phyloP scores from a whole-genome alignment of 2,888 invertebrate species.

The Heliconius aoede region DNA sequence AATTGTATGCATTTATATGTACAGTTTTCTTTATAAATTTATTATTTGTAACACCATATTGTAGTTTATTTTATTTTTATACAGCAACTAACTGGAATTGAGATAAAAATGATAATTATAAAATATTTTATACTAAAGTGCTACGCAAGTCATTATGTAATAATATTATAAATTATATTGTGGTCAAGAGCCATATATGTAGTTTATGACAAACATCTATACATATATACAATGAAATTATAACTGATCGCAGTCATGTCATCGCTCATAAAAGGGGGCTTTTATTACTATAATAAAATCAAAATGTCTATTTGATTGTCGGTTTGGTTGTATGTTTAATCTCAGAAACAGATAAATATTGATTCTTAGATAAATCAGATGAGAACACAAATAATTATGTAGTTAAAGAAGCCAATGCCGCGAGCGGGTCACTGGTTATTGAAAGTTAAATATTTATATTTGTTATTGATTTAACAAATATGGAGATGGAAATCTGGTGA shows the following conservation, averaged over 20 bases:
- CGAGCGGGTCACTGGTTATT: too few species aligned
- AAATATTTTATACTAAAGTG: slow-evolving; percentile 1
- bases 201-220: not conserved
- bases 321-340: too few species aligned
- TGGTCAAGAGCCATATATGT: not conserved
- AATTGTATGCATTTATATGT: not conserved
- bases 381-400: too few species aligned
- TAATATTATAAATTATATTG: not conserved
- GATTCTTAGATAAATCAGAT: too few species aligned
- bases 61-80: slow-evolving; percentile 29
- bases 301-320: too few species aligned
- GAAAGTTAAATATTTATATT: slow-evolving; percentile 4
- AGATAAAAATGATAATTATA: slow-evolving; percentile 36
- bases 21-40: not conserved
- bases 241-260: too few species aligned
- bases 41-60: not conserved
- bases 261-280: too few species aligned
- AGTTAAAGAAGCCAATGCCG: too few species aligned
- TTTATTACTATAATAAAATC: too few species aligned
- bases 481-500: too few species aligned
- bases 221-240: not conserved
- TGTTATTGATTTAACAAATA: too few species aligned
- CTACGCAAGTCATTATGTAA: not conserved
- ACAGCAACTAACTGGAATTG: slow-evolving; percentile 5
- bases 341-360: too few species aligned